Conservation (phyloP, 2,113 vertebrate species). For the Eclectus roratus region DNA sequence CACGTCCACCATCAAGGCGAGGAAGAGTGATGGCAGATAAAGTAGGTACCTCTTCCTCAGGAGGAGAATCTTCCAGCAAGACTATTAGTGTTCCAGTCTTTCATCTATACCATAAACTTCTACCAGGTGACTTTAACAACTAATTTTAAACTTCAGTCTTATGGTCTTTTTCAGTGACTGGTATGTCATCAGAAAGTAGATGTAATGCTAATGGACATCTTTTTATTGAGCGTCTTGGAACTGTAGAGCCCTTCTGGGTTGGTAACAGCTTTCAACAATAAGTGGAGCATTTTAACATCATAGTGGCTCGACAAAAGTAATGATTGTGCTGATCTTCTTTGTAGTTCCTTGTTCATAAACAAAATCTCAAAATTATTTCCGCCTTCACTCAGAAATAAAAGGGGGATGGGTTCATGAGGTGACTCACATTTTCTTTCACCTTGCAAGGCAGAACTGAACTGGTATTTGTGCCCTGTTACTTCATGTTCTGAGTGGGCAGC, state of each 20-base stretch:
- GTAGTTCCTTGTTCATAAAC: neutral
- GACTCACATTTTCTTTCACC: neutral
- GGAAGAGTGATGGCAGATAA: constrained; percentile 94
- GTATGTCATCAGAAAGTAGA: neutral
- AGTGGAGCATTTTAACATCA: neutral
- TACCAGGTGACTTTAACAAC: constrained; percentile 74
- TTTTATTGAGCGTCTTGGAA: neutral
- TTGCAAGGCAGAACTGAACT: neutral
- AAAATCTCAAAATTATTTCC: neutral
- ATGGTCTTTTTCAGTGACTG: neutral
- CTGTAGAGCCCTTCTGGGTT: neutral
- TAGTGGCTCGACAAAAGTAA: neutral
- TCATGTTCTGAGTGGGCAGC: neutral
- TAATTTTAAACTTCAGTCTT: neutral
- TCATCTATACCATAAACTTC: constrained; percentile 94
- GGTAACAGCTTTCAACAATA: neutral
- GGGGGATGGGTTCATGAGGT: neutral
- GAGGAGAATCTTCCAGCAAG: constrained; percentile 89
- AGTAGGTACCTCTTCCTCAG: constrained; percentile 83
- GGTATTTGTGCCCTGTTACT: neutral
- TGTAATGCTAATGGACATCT: neutral
- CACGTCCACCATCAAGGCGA: constrained; percentile 92
- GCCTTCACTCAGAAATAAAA: neutral
- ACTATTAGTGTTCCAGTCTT: constrained; percentile 97
- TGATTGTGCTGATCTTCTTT: neutral